Conservation (phyloP, 2,888 invertebrate genomes). For the Linnaemya vulpina region DNA sequence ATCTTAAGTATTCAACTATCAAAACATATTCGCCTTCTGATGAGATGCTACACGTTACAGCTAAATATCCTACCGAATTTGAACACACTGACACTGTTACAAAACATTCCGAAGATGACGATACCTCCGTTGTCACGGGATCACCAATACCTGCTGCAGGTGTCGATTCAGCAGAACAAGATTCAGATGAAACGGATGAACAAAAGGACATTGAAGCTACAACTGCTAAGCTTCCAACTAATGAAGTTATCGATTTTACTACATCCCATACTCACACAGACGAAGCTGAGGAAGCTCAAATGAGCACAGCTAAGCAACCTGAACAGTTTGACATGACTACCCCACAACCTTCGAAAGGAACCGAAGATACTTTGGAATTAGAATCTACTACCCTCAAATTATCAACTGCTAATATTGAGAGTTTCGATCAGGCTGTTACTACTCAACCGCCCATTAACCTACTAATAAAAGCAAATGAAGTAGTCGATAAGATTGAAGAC, state of each 20-base stretch:
- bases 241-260: conserved; percentile 21
- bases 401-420: conserved; percentile 19
- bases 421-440: conserved; percentile 14
- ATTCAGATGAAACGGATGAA: neutral
- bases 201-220: conserved; percentile 28
- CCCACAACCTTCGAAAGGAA: conserved; percentile 15
- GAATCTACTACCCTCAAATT: conserved; percentile 34
- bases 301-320: neutral
- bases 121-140: conserved; percentile 10
- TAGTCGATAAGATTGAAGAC: conserved; percentile 17
- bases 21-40: conserved; percentile 9
- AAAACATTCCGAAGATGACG: conserved; percentile 8
- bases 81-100: conserved; percentile 24
- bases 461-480: conserved; percentile 3
- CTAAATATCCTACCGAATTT: conserved; percentile 5
- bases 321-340: conserved; percentile 35
- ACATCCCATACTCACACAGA: conserved; percentile 8
- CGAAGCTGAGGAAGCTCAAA: conserved; percentile 17
- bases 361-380: conserved; percentile 13
- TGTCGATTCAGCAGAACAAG: conserved; percentile 9
- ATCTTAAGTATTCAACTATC: conserved; percentile 4
- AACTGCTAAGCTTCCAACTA: conserved; percentile 9
- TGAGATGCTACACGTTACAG: conserved; percentile 16
- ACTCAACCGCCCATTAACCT: conserved; percentile 27
- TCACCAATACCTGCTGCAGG: conserved; percentile 23